These are phyloP conservation scores for Pongo abelii DNA, from an alignment of 2,113 vertebrate species.

Conservation along the genomic window DNA sequence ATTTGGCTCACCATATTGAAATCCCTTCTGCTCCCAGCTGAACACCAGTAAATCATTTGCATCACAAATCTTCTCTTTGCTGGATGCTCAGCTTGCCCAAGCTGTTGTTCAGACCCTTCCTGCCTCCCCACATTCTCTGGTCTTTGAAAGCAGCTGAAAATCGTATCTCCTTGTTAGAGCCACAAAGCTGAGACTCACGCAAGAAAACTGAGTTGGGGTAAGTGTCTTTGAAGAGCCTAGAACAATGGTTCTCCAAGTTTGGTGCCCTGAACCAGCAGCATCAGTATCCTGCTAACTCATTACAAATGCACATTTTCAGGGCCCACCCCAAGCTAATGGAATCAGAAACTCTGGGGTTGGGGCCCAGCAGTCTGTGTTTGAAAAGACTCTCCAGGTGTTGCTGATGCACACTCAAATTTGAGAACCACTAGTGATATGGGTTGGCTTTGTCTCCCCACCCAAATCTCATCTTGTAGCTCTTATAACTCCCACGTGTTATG, in stretches of 20 bases:
- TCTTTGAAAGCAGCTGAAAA: slow-evolving; percentile 53
- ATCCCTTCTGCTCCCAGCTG: slow-evolving; percentile 69
- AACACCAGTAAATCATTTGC: slow-evolving; percentile 78
- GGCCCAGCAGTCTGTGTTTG: neutral
- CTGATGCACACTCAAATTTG: neutral
- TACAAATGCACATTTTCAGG: neutral
- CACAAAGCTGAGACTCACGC: neutral
- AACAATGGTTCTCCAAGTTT: neutral
- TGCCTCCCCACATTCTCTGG: neutral
- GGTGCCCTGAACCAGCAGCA: neutral
- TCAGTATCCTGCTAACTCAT: neutral
- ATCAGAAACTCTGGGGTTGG: neutral
- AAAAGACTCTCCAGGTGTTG: neutral
- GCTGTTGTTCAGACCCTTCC: slow-evolving; percentile 65
- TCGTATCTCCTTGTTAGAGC: neutral
- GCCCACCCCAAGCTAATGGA: neutral
- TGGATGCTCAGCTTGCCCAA: slow-evolving; percentile 63
- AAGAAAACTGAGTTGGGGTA: neutral
- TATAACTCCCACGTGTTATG: too few relatives aligned
- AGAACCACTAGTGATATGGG: neutral
- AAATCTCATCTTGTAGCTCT: too few relatives aligned
- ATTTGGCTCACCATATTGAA: slow-evolving; percentile 79
- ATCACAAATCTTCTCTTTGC: slow-evolving; percentile 76
- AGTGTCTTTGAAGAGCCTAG: neutral
- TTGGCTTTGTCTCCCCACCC: too few relatives aligned